Conservation (phyloP, 2,888 invertebrate genomes). For the Drosophila borealis region DNA sequence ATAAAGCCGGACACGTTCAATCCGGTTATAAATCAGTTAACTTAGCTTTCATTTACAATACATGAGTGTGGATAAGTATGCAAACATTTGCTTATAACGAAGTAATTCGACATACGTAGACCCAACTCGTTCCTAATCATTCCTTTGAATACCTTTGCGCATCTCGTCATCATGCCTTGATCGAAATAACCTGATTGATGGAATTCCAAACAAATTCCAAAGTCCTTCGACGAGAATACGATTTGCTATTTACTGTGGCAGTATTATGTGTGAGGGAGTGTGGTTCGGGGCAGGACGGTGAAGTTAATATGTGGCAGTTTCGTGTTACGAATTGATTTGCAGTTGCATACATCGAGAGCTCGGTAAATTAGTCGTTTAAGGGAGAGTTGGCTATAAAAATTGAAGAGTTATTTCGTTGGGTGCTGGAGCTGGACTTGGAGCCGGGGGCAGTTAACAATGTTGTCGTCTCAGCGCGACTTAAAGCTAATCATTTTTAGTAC, state of each 20-base stretch:
- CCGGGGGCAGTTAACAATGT: slow-evolving; percentile 55
- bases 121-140: slow-evolving; percentile 39
- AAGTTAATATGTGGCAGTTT: slow-evolving; percentile 64
- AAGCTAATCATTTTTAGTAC: slow-evolving; percentile 73
- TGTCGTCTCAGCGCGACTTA: slow-evolving; percentile 63
- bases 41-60: slow-evolving; percentile 65
- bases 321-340: slow-evolving; percentile 43
- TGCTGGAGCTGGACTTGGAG: slow-evolving; percentile 25
- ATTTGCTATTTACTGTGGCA: slow-evolving; percentile 58
- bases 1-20: slow-evolving; percentile 50
- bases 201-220: slow-evolving; percentile 8
- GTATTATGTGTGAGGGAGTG: slow-evolving; percentile 38
- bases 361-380: slow-evolving; percentile 27
- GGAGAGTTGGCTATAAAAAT: slow-evolving; percentile 13
- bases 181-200: slow-evolving; percentile 23
- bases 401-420: slow-evolving; percentile 29
- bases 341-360: slow-evolving; percentile 37
- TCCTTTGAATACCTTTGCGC: slow-evolving; percentile 34
- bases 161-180: slow-evolving; percentile 14
- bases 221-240: slow-evolving; percentile 13
- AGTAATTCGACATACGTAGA: slow-evolving; percentile 10
- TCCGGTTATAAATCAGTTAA: slow-evolving; percentile 65
- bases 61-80: slow-evolving; percentile 41
- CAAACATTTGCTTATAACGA: not conserved
- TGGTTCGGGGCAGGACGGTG: slow-evolving; percentile 32